Evolutionary conservation across 2,888 invertebrate genomes (phyloP).

Genomic region (Lasioglossum figueresi): DNA sequence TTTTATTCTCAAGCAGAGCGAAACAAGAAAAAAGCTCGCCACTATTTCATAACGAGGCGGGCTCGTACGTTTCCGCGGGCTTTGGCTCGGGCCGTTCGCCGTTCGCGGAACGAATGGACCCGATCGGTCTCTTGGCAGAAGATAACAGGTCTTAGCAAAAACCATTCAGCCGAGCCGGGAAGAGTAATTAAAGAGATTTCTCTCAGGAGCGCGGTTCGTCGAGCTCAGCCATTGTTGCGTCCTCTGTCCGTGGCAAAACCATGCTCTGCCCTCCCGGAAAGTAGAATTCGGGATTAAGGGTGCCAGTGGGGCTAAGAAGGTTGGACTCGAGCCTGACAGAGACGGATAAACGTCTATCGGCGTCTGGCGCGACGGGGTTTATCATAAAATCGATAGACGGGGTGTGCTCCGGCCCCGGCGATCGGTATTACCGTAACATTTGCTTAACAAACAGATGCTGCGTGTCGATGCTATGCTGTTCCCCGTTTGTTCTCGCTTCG

Average conservation of each 20-base stretch:
- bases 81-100: background rate
- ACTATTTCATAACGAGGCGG: conserved; percentile 44
- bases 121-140: conserved; percentile 51
- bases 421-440: conserved; percentile 13
- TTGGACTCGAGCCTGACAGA: conserved; percentile 48
- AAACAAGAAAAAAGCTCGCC: conserved; percentile 6
- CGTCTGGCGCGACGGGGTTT: conserved; percentile 33
- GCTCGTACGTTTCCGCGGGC: conserved; percentile 12
- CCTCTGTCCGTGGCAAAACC: conserved; percentile 41
- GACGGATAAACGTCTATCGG: conserved; percentile 55
- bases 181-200: conserved; percentile 65
- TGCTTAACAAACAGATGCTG: conserved; percentile 17
- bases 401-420: background rate
- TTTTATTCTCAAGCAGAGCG: background rate
- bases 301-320: background rate
- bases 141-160: conserved; percentile 52
- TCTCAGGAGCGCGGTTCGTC: conserved; percentile 31
- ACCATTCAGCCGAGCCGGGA: conserved; percentile 40
- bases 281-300: conserved; percentile 50
- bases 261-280: conserved; percentile 41
- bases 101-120: conserved; percentile 48
- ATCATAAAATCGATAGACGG: conserved; percentile 60
- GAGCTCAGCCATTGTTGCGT: conserved; percentile 51
- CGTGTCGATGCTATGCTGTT: background rate
- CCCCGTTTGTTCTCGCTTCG: background rate